phyloP scores from a whole-genome alignment of 2,797 vertebrate species.

The Crypturellus tataupa region DNA sequence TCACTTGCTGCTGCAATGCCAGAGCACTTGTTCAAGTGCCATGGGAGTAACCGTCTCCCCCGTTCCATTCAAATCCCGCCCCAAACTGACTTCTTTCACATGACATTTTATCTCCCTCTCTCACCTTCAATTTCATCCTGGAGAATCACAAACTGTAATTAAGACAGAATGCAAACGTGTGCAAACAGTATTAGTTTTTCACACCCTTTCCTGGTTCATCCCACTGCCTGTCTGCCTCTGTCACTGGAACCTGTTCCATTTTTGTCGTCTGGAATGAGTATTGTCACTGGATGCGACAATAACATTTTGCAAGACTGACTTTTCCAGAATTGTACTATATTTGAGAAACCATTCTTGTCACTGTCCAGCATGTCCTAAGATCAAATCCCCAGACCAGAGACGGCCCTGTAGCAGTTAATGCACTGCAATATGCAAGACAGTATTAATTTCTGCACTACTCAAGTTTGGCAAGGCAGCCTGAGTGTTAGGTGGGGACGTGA shows the following conservation, averaged over 20 bases:
- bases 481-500: rapidly evolving
- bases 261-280: background rate
- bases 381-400: background rate
- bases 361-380: background rate
- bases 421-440: background rate
- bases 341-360: background rate
- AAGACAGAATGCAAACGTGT: background rate
- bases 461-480: background rate
- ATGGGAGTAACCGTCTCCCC: background rate
- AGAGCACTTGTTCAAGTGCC: background rate
- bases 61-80: background rate
- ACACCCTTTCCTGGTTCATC: background rate
- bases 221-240: too few species aligned
- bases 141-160: background rate
- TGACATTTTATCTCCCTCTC: background rate
- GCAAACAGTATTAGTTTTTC: background rate
- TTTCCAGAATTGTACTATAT: background rate
- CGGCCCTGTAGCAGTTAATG: background rate
- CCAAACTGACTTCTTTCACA: background rate
- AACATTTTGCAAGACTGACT: background rate
- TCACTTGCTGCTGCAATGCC: background rate
- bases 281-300: background rate
- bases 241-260: background rate
- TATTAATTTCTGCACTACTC: background rate
- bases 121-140: background rate